Evolutionary conservation across 2,113 vertebrate species (phyloP).

Genomic region (Cettia cetti): DNA sequence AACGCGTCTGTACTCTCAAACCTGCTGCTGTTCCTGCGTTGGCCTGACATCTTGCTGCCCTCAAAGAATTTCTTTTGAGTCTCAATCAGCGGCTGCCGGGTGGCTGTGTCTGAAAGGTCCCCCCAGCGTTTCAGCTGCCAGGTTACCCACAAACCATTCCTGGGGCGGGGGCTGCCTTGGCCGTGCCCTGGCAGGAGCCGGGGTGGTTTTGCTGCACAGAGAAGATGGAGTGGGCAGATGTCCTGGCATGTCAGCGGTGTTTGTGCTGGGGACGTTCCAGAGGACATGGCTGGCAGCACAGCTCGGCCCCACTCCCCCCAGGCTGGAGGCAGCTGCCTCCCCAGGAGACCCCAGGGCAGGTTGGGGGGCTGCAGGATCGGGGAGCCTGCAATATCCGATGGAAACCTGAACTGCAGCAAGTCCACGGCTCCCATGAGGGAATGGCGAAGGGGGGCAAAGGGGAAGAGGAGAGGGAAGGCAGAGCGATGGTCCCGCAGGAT

Average conservation of each 20-base stretch:
- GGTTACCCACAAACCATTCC: background rate
- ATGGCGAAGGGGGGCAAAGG: too few relatives aligned
- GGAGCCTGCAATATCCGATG: accelerated
- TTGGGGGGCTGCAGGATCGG: accelerated
- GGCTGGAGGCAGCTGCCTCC: too few relatives aligned
- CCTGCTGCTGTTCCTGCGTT: conserved; percentile 63
- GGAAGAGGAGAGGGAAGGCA: background rate
- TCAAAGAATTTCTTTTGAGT: conserved; percentile 56
- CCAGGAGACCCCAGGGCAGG: accelerated
- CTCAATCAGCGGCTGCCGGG: conserved; percentile 26
- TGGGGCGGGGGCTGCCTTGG: accelerated
- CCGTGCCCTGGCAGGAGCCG: background rate
- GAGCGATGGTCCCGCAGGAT: accelerated
- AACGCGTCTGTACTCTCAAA: conserved; percentile 66
- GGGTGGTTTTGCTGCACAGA: background rate
- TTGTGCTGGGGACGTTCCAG: background rate
- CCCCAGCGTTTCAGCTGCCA: background rate
- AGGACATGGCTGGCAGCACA: accelerated
- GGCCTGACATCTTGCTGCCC: conserved; percentile 63
- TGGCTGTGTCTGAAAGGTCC: conserved; percentile 14
- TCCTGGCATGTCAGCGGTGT: background rate
- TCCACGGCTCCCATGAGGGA: accelerated
- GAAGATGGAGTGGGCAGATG: background rate
- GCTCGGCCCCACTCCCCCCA: accelerated
- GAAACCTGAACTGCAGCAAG: background rate